Conservation (phyloP, 1,140 invertebrate genomes). For the Aphidius gifuensis region DNA sequence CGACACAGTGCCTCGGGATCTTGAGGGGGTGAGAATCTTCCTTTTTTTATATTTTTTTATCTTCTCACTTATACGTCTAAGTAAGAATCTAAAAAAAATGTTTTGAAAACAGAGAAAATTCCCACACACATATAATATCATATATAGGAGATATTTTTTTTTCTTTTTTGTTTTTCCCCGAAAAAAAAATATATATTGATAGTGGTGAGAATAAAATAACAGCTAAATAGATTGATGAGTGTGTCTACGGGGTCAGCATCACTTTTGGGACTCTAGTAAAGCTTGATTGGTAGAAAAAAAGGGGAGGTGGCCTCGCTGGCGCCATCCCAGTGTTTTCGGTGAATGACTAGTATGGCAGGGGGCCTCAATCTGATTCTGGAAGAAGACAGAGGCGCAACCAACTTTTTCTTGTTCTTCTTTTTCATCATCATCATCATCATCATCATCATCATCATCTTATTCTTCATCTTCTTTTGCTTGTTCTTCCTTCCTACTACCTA, state of each 20-base stretch:
- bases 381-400: conserved; percentile 18
- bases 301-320: conserved; percentile 26
- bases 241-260: too few species aligned
- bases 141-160: too few species aligned
- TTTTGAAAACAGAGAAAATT: too few species aligned
- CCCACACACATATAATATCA: too few species aligned
- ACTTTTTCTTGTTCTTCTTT: conserved; percentile 9
- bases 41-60: conserved; percentile 11
- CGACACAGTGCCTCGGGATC: conserved; percentile 42
- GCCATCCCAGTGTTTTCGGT: conserved; percentile 46
- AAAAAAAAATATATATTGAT: too few species aligned
- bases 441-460: not conserved
- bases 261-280: too few species aligned
- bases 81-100: too few species aligned
- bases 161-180: too few species aligned
- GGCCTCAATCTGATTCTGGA: conserved; percentile 34
- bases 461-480: not conserved
- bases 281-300: not conserved
- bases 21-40: conserved; percentile 45
- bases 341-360: conserved; percentile 45
- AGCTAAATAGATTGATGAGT: too few species aligned
- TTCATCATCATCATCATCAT: not conserved
- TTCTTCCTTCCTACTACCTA: conserved; percentile 32
- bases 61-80: not conserved
- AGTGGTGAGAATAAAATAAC: too few species aligned